Evolutionary conservation across 1,140 invertebrate genomes (phyloP).

Genomic region (Drosophila takahashii): DNA sequence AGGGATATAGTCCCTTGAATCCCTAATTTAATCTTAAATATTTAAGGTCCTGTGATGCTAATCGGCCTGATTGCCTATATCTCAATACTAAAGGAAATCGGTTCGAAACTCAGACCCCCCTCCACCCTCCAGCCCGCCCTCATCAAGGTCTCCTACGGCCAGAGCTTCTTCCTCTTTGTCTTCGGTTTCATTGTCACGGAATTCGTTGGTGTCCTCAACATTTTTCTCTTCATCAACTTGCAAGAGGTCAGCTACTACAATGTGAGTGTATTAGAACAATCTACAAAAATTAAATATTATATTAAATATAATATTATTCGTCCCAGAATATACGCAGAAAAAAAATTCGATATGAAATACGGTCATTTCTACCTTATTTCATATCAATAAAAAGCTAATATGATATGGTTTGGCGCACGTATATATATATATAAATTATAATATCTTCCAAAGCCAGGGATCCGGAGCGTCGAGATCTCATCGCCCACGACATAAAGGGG

Average conservation of each 20-base stretch:
- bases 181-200: conserved; percentile 93
- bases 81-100: conserved; percentile 95
- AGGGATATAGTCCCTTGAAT: background rate
- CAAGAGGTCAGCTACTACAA: conserved; percentile 86
- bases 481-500: no score
- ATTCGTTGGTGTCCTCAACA: conserved; percentile 92
- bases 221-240: conserved; percentile 93
- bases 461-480: no score
- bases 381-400: no score
- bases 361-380: no score
- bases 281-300: background rate
- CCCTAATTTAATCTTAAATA: conserved; percentile 59
- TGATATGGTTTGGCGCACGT: no score
- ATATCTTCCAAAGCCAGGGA: no score
- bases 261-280: conserved; percentile 50
- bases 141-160: conserved; percentile 94
- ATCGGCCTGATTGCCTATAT: conserved; percentile 96
- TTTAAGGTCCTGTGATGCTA: conserved; percentile 93
- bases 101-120: conserved; percentile 92
- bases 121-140: conserved; percentile 91
- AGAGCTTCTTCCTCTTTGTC: conserved; percentile 93
- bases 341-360: no score
- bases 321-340: no score
- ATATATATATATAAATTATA: no score
- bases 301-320: no score